Conservation (phyloP, 2,888 invertebrate species). For the Polyommatus icarus region DNA sequence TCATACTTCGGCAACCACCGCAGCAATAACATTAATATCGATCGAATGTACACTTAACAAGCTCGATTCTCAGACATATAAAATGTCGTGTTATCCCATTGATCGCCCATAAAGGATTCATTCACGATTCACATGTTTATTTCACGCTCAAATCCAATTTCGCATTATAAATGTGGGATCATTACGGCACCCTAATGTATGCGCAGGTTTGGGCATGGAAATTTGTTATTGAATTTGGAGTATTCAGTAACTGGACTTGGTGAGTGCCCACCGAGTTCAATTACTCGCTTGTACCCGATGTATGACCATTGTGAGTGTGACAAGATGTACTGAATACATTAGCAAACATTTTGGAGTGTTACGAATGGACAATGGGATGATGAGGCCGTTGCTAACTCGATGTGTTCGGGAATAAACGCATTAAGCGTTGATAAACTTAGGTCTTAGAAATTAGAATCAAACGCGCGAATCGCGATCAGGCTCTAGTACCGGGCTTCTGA, state of each 20-base stretch:
- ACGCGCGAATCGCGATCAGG: too few species aligned
- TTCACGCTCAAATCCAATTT: conserved; percentile 61
- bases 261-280: conserved; percentile 19
- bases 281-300: conserved; percentile 19
- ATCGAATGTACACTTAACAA: conserved; percentile 18
- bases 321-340: conserved; percentile 29
- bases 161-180: conserved; percentile 54
- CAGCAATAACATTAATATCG: neutral
- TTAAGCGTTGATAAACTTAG: neutral
- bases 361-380: conserved; percentile 12
- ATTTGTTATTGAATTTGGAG: conserved; percentile 18
- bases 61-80: conserved; percentile 18
- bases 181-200: conserved; percentile 45
- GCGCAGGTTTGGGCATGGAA: conserved; percentile 30
- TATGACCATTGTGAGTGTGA: neutral
- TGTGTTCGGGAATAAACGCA: neutral
- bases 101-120: neutral
- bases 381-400: conserved; percentile 13
- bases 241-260: conserved; percentile 10
- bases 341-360: conserved; percentile 26
- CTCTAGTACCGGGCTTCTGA: too few species aligned
- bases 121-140: conserved; percentile 40
- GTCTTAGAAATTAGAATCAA: too few species aligned
- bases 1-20: neutral
- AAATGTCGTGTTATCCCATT: conserved; percentile 11